Percentiles rank a stretch among this genome's conserved stretches.
phyloP scores from a whole-genome alignment of 2,797 vertebrate genomes.

The Pangasius macronema region DNA sequence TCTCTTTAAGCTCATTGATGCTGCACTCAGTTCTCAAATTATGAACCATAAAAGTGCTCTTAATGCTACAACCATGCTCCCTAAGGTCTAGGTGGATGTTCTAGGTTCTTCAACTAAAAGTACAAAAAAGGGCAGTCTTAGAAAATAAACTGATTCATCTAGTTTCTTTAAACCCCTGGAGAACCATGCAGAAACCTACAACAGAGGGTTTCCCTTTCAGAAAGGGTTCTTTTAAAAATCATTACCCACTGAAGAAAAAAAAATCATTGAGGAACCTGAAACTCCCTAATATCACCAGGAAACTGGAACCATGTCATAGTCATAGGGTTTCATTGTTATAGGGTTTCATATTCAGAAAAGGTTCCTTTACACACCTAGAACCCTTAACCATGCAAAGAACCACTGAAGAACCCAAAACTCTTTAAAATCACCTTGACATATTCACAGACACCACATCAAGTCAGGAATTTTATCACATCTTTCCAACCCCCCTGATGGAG shows the following conservation, averaged over 20 bases:
- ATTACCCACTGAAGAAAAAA: not conserved
- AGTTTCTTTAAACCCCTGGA: not conserved
- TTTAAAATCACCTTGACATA: not conserved
- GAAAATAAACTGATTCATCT: not conserved
- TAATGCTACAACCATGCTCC: no score
- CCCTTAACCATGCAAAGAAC: not conserved
- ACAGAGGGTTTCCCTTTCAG: not conserved
- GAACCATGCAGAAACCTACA: not conserved
- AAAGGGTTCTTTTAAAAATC: not conserved
- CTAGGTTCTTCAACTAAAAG: not conserved
- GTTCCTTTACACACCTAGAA: not conserved
- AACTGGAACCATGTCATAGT: not conserved
- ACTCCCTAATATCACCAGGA: not conserved
- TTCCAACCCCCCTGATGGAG: not conserved
- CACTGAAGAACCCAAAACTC: not conserved
- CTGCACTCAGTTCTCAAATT: not conserved
- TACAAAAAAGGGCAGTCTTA: not conserved
- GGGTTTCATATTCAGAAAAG: not conserved
- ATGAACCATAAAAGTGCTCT: not conserved
- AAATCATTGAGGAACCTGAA: not conserved
- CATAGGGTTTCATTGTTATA: not conserved
- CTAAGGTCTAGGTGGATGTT: no score
- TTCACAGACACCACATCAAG: not conserved
- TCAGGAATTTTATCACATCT: not conserved
- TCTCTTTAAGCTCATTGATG: not conserved